Evolutionary conservation across 1,140 invertebrate genomes (phyloP).

Genomic region (Tribolium castaneum): DNA sequence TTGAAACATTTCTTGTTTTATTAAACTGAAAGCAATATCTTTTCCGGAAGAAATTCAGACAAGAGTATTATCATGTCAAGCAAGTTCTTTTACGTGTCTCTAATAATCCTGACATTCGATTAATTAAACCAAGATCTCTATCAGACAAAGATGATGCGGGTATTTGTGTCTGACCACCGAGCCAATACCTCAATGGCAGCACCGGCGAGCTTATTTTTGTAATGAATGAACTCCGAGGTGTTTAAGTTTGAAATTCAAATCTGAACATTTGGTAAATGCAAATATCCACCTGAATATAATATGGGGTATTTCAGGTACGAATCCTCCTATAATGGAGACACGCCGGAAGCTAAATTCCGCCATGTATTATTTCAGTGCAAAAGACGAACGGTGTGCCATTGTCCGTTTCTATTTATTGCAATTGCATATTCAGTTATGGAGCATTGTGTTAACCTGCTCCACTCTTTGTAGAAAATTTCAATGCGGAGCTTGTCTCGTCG

Average conservation of each 20-base stretch:
- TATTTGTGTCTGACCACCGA: neutral
- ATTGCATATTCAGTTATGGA: conserved; percentile 29
- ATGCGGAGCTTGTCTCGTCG: neutral
- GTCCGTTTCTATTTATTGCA: conserved; percentile 31
- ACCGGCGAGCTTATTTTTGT: neutral
- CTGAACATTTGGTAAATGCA: neutral
- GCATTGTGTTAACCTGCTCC: conserved; percentile 8
- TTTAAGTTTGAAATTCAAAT: neutral
- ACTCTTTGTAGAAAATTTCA: conserved; percentile 14
- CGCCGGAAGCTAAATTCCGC: conserved; percentile 21
- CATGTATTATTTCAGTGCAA: conserved; percentile 24
- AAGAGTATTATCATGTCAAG: neutral
- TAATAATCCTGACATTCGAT: conserved; percentile 8
- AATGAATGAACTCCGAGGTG: neutral
- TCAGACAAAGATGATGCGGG: conserved; percentile 3
- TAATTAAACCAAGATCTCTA: conserved; percentile 4
- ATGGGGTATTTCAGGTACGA: conserved; percentile 16
- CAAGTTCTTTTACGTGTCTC: conserved; percentile 2
- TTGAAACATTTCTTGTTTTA: neutral
- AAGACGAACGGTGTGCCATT: conserved; percentile 28
- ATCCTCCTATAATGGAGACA: conserved; percentile 22
- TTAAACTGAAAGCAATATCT: neutral
- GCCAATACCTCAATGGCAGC: no score
- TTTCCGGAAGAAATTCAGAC: neutral
- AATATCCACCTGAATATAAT: neutral